Base-by-base conservation (phyloP, 1,140 invertebrate species). In the Wasmannia auropunctata region DNA sequence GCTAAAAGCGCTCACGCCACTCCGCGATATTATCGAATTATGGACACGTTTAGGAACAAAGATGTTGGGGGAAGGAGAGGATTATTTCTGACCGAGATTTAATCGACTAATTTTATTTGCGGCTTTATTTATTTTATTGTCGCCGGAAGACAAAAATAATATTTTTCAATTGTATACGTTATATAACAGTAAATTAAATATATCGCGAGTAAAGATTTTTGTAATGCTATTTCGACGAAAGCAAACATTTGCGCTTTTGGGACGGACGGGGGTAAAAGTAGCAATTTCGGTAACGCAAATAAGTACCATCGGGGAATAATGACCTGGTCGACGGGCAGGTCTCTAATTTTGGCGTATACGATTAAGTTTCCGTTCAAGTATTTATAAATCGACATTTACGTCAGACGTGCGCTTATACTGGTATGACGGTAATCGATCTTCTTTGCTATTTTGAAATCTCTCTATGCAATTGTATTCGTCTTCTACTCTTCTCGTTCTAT, bases 361-460 rank as follows among this genome's bases (percentile, higher is more conserved):
- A 40, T 86, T 75, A 58, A 72, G 28, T 67, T 65, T 76, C n/a
- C 60, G 37, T 51, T 25, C 28, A 40, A 25, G 54, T 72, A 86
- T 83, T 83, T 69, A 83, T 86, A 69, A 86, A 63, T 56, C 31
- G 19, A 22, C 19, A 51, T 77, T 88, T 84, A 46, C 46, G 63
- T 84, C 56, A 81, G 25, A 43, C 22, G 40, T 34, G 25, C 31
- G 37, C 56, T 49, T n/a, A n/a, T n/a, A 31, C 31, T 6, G n/a
- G 51, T 11, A 58, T 16, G 6, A 22, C 14, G 62, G 10, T 28
- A 22, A 84, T 70, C 25, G 49, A 77, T 74, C 28, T 28, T 70
- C 81, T 40, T 43, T n/a, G n/a, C 31, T 69, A 51, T 69, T 67
- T 37, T 6, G 34, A 49, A 34, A 49, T 49, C 4, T 80, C 43